These are phyloP conservation scores for Pseudopodoces humilis DNA, from an alignment of 2,113 vertebrate species.

Conservation along the genomic window DNA sequence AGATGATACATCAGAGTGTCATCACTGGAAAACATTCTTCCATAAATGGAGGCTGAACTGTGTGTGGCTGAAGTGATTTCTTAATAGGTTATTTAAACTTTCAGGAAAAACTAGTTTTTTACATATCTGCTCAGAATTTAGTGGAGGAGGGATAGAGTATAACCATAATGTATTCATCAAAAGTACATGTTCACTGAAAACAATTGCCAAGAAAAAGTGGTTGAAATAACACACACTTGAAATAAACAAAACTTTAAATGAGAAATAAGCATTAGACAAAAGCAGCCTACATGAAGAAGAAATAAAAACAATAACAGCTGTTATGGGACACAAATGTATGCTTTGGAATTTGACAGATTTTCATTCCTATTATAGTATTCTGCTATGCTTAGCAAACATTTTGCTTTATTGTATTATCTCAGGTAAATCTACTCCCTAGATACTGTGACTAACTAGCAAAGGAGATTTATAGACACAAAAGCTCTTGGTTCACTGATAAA, in stretches of 20 bases:
- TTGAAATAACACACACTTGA: not conserved
- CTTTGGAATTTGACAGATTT: not conserved
- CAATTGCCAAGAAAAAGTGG: not conserved
- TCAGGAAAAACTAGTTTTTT: not conserved
- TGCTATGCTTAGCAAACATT: not conserved
- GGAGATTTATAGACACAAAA: not conserved
- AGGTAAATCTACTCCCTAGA: not conserved
- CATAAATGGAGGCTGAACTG: not conserved
- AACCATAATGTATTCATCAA: not conserved
- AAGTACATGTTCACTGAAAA: not conserved
- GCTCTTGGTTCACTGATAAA: not conserved
- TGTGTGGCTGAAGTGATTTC: not conserved
- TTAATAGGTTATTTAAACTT: not conserved
- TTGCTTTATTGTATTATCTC: not conserved
- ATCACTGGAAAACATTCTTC: not conserved
- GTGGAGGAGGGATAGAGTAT: not conserved
- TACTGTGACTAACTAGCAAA: not conserved
- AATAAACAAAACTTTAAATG: not conserved
- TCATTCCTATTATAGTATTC: not conserved
- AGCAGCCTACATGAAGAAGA: not conserved
- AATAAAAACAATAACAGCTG: not conserved
- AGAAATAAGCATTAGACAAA: not conserved
- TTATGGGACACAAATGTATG: not conserved
- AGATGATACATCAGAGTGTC: not conserved
- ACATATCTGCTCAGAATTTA: not conserved